These are phyloP conservation scores for Pseudomyrmex concolor DNA, from an alignment of 1,140 invertebrate species.

Conservation along the genomic window DNA sequence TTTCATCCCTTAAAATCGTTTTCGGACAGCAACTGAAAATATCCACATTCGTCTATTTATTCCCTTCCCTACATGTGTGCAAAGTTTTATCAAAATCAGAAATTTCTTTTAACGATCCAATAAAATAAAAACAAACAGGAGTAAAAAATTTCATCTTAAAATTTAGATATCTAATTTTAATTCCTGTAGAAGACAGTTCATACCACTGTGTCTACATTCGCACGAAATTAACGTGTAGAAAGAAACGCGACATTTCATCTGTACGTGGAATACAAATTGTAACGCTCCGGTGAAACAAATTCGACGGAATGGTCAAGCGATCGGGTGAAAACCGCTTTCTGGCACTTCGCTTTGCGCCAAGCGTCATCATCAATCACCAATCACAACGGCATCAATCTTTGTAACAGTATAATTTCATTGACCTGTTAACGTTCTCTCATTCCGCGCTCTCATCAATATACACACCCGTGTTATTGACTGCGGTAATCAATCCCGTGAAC, in stretches of 20 bases:
- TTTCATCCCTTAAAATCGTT: no score
- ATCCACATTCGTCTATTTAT: no score
- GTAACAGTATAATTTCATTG: conserved; percentile 76
- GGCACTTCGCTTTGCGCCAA: conserved; percentile 52
- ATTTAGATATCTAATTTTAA: neutral
- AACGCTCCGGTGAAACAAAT: conserved; percentile 64
- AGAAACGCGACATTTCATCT: neutral
- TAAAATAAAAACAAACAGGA: conserved; percentile 32
- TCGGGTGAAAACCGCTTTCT: conserved; percentile 70
- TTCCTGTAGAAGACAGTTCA: no score
- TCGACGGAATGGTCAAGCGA: conserved; percentile 53
- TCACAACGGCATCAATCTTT: conserved; percentile 74
- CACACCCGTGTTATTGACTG: conserved; percentile 72
- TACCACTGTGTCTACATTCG: no score
- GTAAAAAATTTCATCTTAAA: conserved; percentile 24
- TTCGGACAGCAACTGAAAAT: no score
- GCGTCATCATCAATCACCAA: conserved; percentile 72
- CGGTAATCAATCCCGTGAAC: conserved; percentile 74
- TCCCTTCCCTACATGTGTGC: no score
- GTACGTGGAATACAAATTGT: conserved; percentile 43
- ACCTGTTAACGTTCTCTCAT: conserved; percentile 74
- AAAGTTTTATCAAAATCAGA: no score
- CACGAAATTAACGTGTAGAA: no score
- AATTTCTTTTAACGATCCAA: conserved; percentile 1
- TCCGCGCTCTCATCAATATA: conserved; percentile 67